Evolutionary conservation across 2,113 vertebrate genomes (phyloP).

Genomic region (Regulus satrapa): DNA sequence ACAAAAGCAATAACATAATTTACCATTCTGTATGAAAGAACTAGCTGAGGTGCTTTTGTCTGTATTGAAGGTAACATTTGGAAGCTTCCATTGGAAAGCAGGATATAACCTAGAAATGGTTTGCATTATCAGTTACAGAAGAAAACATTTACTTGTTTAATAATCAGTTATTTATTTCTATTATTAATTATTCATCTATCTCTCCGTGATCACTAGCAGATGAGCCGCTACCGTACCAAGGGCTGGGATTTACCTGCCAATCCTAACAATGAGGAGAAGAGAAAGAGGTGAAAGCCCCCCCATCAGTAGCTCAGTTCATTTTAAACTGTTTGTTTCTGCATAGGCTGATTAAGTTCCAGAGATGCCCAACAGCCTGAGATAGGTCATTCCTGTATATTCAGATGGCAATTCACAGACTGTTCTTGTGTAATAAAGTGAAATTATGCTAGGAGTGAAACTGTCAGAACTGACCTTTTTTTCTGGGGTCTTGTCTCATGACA

Average conservation of each 20-base stretch:
- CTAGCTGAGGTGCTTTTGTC: constrained; percentile 40
- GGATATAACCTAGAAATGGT: constrained; percentile 35
- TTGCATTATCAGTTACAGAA: constrained; percentile 45
- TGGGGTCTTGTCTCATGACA: background rate
- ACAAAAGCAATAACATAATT: constrained; percentile 68
- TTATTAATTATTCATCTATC: constrained; percentile 65
- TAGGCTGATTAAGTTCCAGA: background rate
- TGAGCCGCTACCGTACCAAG: background rate
- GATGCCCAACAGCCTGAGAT: background rate
- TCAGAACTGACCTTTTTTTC: background rate
- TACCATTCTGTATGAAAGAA: constrained; percentile 65
- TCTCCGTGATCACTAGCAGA: background rate
- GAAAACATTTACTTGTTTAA: constrained; percentile 66
- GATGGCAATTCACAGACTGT: background rate
- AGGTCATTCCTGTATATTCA: background rate
- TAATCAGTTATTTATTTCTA: constrained; percentile 57
- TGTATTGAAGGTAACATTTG: constrained; percentile 40
- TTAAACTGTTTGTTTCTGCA: background rate
- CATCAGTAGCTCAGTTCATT: background rate
- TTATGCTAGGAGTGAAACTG: background rate
- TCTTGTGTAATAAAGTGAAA: background rate
- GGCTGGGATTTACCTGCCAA: constrained; percentile 26
- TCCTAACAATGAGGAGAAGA: background rate
- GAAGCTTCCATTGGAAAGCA: constrained; percentile 31
- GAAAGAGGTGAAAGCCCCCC: background rate